A percentile compares a stretch with the other conserved stretches of the same genome.
phyloP scores from a whole-genome alignment of 2,888 invertebrate genomes.

The Cryptus armator region DNA sequence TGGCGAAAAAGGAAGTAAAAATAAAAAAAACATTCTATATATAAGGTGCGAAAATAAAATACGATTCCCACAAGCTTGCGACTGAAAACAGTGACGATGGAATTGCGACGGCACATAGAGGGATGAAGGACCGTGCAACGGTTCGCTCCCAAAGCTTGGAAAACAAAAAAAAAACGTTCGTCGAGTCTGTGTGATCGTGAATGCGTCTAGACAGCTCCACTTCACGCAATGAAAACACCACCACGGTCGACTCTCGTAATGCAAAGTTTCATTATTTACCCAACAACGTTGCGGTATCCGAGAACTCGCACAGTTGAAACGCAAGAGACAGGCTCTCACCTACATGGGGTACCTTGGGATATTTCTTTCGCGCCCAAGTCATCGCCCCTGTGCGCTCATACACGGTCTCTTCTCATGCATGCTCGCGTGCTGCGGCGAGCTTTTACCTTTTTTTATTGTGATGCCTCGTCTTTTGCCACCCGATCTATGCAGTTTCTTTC shows the following conservation, averaged over 20 bases:
- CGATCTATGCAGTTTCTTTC: slow-evolving; percentile 38
- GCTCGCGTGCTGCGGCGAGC: slow-evolving; percentile 9
- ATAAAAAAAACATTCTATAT: slow-evolving; percentile 30
- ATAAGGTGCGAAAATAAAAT: slow-evolving; percentile 61
- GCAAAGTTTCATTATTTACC: slow-evolving; percentile 70
- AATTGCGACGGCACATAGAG: slow-evolving; percentile 51
- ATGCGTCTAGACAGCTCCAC: slow-evolving; percentile 82
- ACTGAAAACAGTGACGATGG: slow-evolving; percentile 50
- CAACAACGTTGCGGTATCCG: slow-evolving; percentile 49
- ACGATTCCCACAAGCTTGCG: slow-evolving; percentile 57
- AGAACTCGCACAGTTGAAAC: slow-evolving; percentile 27
- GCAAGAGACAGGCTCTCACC: slow-evolving; percentile 34
- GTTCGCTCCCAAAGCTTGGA: slow-evolving; percentile 54
- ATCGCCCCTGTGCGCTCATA: background rate
- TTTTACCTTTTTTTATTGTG: slow-evolving; percentile 19
- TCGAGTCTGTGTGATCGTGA: slow-evolving; percentile 76
- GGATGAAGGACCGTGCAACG: slow-evolving; percentile 45
- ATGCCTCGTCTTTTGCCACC: slow-evolving; percentile 26
- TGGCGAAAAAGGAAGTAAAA: slow-evolving; percentile 31
- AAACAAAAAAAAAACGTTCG: slow-evolving; percentile 71
- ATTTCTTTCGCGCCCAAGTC: slow-evolving; percentile 53
- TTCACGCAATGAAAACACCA: slow-evolving; percentile 81
- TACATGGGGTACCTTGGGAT: slow-evolving; percentile 48
- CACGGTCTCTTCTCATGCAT: slow-evolving; percentile 35
- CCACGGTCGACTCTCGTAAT: slow-evolving; percentile 61